Conservation (phyloP, 2,113 vertebrate species). For the Heterocephalus glaber region DNA sequence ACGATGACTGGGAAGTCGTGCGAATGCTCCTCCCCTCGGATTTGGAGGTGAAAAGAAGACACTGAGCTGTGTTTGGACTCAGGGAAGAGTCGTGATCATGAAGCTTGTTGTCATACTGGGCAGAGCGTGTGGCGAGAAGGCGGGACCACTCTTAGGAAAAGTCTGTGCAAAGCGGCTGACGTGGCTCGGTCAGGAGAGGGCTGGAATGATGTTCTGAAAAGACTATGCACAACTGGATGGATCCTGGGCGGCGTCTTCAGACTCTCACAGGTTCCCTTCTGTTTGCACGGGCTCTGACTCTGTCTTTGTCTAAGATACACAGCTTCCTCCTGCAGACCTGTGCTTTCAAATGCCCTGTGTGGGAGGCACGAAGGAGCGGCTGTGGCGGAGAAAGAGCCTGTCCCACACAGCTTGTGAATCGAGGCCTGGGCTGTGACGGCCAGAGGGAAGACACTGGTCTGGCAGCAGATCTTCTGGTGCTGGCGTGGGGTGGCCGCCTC, state of each 20-base stretch:
- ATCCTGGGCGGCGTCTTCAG: too few relatives aligned
- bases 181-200: too few relatives aligned
- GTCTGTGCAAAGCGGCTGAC: too few relatives aligned
- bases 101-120: not conserved
- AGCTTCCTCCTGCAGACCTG: not conserved
- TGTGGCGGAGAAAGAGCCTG: not conserved
- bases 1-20: not conserved
- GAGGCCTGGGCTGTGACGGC: not conserved
- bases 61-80: not conserved
- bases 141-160: not conserved
- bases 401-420: not conserved
- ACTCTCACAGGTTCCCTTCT: not conserved
- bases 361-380: not conserved
- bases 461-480: not conserved
- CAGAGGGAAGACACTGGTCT: not conserved
- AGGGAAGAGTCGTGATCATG: not conserved
- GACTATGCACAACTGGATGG: too few relatives aligned
- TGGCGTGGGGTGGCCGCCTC: not conserved
- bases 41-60: not conserved
- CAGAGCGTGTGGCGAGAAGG: not conserved
- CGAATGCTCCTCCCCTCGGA: not conserved
- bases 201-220: too few relatives aligned
- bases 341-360: not conserved
- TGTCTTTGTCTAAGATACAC: not conserved
- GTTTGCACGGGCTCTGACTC: not conserved